Percentiles rank a stretch among this genome's conserved stretches.
Conservation (phyloP, 2,888 invertebrate genomes). For the Diplolepis rosae region DNA sequence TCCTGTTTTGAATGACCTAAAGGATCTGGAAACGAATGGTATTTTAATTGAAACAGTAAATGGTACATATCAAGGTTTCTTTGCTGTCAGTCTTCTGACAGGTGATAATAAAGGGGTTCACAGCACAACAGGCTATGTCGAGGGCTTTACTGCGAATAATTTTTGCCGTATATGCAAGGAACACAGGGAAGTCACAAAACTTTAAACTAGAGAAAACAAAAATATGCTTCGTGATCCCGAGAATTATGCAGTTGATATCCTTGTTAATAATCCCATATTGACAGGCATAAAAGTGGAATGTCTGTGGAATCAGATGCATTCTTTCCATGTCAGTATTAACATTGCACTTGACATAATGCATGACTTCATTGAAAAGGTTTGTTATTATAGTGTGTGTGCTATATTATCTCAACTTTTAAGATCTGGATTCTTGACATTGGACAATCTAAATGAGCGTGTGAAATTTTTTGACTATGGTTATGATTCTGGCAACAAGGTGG, state of each 20-base stretch:
- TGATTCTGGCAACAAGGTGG: background rate
- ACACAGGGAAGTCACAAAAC: too few relatives aligned
- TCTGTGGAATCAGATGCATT: background rate
- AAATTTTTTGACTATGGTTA: background rate
- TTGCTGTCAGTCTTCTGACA: background rate
- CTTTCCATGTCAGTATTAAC: background rate
- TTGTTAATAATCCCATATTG: too few relatives aligned
- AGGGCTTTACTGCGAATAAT: too few relatives aligned
- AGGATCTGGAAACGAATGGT: constrained; percentile 40
- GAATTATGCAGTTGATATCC: too few relatives aligned
- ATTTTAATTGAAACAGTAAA: constrained; percentile 29
- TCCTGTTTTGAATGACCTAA: constrained; percentile 41
- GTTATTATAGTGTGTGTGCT: background rate
- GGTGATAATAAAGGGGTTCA: background rate
- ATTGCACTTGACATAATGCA: background rate
- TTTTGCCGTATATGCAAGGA: too few relatives aligned
- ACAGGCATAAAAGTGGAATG: background rate
- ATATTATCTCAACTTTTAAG: background rate
- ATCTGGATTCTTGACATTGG: background rate
- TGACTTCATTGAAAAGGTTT: background rate
- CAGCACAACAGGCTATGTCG: too few relatives aligned
- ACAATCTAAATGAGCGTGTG: background rate
- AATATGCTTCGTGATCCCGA: too few relatives aligned
- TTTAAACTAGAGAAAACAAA: too few relatives aligned
- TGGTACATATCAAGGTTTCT: background rate